Base-by-base conservation (phyloP, 2,888 invertebrate genomes). In the Melinaea marsaeus region DNA sequence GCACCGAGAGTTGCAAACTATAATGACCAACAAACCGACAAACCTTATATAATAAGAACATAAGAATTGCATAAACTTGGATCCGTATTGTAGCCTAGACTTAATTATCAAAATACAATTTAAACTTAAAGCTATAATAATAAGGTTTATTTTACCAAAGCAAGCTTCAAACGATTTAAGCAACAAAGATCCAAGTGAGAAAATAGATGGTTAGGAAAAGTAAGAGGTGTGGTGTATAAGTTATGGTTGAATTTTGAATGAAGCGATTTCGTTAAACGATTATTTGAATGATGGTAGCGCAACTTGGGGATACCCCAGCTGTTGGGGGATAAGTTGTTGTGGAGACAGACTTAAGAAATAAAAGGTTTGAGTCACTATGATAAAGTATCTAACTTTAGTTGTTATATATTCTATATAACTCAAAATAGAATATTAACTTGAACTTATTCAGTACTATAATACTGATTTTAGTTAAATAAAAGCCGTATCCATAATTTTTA, bases 1-100 rank as follows among this genome's bases (percentile, higher is more conserved):
- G 84, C 88, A 88, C 85, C 79, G 77, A 71, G 72, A 78, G 79
- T 68, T 83, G 78, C 80, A 80, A 80, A 75, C 78, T 67, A 80
- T 82, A 89, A 81, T 90, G 88, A 75, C 78, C 64, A 67, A 71
- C 73, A 71, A 72, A 72, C 75, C 66, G 71, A 75, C 78, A 79
- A 83, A 85, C 74, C 88, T 90, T 90, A 90, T 90, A 90, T 90
- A 90, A 90, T 90, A 89, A 82, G 82, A 86, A 88, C 80, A 84
- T 86, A 87, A 88, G 83, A 89, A 86, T 90, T 90, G 90, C 90
- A 90, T 86, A 87, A 90, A 90, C 90, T 74, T 72, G 75, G 72
- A 83, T 81, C 82, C 80, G 81, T 77, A 72, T 79, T 80, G 80
- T 75, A 79, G 75, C 70, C 67, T 63, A 71, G 76, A 73, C 72